A percentile compares a stretch with the other conserved stretches of the same genome.
Conservation (phyloP, 2,888 invertebrate species). For the Carcina quercana region DNA sequence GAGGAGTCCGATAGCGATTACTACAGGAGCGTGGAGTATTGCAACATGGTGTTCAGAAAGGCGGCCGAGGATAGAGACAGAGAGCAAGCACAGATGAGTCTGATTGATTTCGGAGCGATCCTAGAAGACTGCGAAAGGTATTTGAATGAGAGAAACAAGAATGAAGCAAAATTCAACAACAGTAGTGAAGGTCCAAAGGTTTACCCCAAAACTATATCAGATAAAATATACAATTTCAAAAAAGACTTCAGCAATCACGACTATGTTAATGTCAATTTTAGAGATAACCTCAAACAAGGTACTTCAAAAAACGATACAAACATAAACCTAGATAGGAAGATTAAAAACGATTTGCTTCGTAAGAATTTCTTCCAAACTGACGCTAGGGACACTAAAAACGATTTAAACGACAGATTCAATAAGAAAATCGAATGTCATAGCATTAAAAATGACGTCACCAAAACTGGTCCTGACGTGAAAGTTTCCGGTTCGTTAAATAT, state of each 20-base stretch:
- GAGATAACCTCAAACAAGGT: constrained; percentile 9
- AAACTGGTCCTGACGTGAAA: constrained; percentile 50
- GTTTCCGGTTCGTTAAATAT: constrained; percentile 57
- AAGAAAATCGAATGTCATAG: constrained; percentile 65
- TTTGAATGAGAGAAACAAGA: constrained; percentile 18
- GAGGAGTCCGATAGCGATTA: constrained; percentile 69
- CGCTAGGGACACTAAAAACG: constrained; percentile 52
- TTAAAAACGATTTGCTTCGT: constrained; percentile 53
- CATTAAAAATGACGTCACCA: constrained; percentile 55
- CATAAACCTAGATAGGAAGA: constrained; percentile 30
- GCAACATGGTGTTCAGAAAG: constrained; percentile 34
- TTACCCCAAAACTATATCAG: constrained; percentile 47
- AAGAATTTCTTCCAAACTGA: constrained; percentile 49
- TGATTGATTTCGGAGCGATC: constrained; percentile 32
- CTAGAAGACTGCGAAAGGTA: constrained; percentile 41
- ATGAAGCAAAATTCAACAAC: constrained; percentile 3
- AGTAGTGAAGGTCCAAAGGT: constrained; percentile 30
- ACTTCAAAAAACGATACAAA: constrained; percentile 20
- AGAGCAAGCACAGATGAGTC: constrained; percentile 19
- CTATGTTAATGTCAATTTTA: constrained; percentile 50
- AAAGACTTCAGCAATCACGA: constrained; percentile 58
- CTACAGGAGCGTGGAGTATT: constrained; percentile 60
- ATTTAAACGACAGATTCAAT: constrained; percentile 41
- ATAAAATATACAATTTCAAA: constrained; percentile 62
- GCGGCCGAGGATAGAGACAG: constrained; percentile 22